Evolutionary conservation across 2,113 vertebrate genomes (phyloP).

Genomic region (Oncorhynchus clarkii): DNA sequence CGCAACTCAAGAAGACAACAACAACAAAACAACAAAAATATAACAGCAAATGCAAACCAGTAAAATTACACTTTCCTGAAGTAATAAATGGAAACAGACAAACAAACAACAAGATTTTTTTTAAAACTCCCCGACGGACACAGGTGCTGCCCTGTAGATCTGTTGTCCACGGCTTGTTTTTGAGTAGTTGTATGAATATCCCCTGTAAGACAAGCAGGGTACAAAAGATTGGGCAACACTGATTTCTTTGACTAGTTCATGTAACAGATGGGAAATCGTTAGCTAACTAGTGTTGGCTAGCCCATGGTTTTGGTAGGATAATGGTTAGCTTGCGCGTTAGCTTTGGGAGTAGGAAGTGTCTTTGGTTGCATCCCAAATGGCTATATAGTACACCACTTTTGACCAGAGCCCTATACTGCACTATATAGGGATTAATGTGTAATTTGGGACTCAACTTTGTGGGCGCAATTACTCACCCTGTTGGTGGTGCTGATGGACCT

Average conservation of each 20-base stretch:
- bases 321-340: too few relatives aligned
- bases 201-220: constrained; percentile 41
- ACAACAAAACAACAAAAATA: neutral
- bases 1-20: neutral
- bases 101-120: neutral
- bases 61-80: neutral
- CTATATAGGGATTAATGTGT: neutral
- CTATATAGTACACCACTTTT: neutral
- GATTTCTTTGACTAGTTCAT: too few relatives aligned
- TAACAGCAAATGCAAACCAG: neutral
- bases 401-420: neutral
- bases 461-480: constrained; percentile 42
- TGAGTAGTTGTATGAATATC: constrained; percentile 53
- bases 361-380: neutral
- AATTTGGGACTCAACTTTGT: neutral
- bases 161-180: constrained; percentile 27
- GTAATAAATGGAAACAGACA: neutral
- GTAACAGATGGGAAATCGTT: too few relatives aligned
- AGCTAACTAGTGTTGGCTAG: too few relatives aligned
- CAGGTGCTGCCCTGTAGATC: constrained; percentile 59
- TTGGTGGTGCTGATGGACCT: neutral
- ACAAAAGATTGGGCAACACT: neutral
- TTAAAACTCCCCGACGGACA: constrained; percentile 40
- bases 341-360: too few relatives aligned
- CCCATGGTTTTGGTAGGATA: too few relatives aligned